Percentiles rank a stretch among this genome's conserved stretches.
phyloP scores from a whole-genome alignment of 1,140 invertebrate species.

The Acromyrmex charruanus region DNA sequence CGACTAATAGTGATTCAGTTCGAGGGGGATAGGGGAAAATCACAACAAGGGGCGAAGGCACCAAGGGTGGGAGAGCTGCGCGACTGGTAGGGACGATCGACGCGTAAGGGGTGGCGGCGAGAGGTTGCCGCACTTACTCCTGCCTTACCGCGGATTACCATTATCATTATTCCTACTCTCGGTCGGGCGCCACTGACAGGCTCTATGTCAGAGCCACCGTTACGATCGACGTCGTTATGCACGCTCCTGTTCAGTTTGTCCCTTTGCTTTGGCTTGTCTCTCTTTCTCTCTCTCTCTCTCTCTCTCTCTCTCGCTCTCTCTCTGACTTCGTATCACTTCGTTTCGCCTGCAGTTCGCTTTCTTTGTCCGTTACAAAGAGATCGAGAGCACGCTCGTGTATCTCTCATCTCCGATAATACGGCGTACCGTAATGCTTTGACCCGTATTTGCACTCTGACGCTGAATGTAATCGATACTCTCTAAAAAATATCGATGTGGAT shows the following conservation, averaged over 20 bases:
- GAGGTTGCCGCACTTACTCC: slow-evolving; percentile 82
- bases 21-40: slow-evolving; percentile 66
- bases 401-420: not conserved
- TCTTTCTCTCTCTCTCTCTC: not conserved
- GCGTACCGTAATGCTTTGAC: slow-evolving; percentile 11
- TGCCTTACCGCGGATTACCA: slow-evolving; percentile 80
- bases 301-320: not conserved
- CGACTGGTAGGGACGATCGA: slow-evolving; percentile 40
- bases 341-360: slow-evolving; percentile 12
- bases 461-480: not conserved
- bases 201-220: slow-evolving; percentile 72
- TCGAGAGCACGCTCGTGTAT: not conserved
- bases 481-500: no score
- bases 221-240: slow-evolving; percentile 68
- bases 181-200: slow-evolving; percentile 75
- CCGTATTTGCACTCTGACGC: slow-evolving; percentile 28
- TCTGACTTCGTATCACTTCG: not conserved
- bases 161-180: slow-evolving; percentile 82
- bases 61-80: slow-evolving; percentile 45
- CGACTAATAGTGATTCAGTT: slow-evolving; percentile 34
- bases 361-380: slow-evolving; percentile 29
- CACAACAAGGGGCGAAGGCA: slow-evolving; percentile 53
- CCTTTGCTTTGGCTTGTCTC: not conserved
- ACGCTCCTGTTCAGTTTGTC: slow-evolving; percentile 18
- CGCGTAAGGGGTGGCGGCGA: slow-evolving; percentile 61